Base-by-base conservation (phyloP, 2,888 invertebrate species). In the Cantharis nigra region DNA sequence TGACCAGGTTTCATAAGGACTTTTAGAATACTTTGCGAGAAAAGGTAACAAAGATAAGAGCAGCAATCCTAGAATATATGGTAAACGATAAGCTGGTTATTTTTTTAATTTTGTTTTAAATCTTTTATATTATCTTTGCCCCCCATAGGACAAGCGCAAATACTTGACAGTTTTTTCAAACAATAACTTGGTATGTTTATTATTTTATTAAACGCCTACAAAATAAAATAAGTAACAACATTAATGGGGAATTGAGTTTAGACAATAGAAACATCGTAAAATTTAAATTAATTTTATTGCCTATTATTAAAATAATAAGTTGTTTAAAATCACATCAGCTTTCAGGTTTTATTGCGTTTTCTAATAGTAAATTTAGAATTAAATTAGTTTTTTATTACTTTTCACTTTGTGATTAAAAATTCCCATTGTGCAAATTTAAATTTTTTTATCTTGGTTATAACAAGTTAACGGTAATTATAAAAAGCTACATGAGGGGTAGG, bases 401-500 rank as follows among this genome's bases (percentile, higher is more conserved):
- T 49, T 13, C 49, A 49, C 49, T 49, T 49, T 49, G 49, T 2
- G 49, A 49, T 49, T 49, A 49, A 49, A 49, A 49, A 49, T 49
- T 49, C 49, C 49, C 49, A 49, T 49, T 49, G 49, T 49, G 49
- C 49, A 9, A 49, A 49, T 49, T 49, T 49, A 49, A 49, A 49
- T n/a, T 49, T 49, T n/a, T 33, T n/a, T n/a, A 49, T 49, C n/a
- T 49, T 9, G 49, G n/a, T n/a, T 7, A 49, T 49, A 49, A 16
- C 16, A 16, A 16, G 49, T 49, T n/a, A n/a, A 7, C n/a, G n/a
- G 49, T n/a, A 70, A 26, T 30, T 74, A 63, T 75, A 63, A 74
- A 74, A 75, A 79, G 67, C 69, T 75, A 69, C 77, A 80, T 79
- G 79, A 76, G 77, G 82, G 80, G 76, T 13, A 82, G 73, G 74